Evolutionary conservation across 2,888 invertebrate genomes (phyloP).

Genomic region (Cactoblastis cactorum): DNA sequence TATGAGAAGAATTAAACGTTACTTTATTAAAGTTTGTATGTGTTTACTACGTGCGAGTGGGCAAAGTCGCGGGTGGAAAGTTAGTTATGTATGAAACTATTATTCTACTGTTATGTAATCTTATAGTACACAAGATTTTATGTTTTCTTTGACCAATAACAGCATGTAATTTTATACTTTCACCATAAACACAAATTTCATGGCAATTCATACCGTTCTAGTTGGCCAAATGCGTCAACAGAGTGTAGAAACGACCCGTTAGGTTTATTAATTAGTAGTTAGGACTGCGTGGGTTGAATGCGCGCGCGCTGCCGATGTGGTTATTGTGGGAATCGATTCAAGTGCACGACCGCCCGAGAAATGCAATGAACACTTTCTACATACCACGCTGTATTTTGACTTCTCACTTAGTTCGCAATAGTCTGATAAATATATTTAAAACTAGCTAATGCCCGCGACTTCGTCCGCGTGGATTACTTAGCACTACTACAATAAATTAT

Average conservation of each 20-base stretch:
- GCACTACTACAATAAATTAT: too few species aligned
- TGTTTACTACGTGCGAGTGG: too few species aligned
- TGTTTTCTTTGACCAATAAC: background rate
- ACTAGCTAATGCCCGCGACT: too few species aligned
- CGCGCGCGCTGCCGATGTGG: constrained; percentile 43
- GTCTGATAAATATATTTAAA: too few species aligned
- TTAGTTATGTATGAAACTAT: too few species aligned
- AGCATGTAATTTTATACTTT: constrained; percentile 7
- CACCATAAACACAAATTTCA: constrained; percentile 10
- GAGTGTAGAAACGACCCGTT: constrained; percentile 57
- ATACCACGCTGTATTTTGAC: constrained; percentile 19
- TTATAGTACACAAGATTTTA: background rate
- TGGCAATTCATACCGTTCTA: constrained; percentile 35
- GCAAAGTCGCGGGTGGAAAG: background rate
- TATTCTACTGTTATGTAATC: background rate
- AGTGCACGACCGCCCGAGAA: constrained; percentile 39
- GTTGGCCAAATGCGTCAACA: constrained; percentile 49
- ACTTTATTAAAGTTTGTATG: too few species aligned
- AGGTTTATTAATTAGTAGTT: constrained; percentile 63
- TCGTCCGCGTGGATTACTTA: too few species aligned
- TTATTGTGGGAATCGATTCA: constrained; percentile 53
- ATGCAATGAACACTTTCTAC: constrained; percentile 42
- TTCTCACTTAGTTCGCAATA: background rate
- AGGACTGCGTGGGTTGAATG: constrained; percentile 56
- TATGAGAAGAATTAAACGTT: too few species aligned